Base-by-base conservation (phyloP, 2,888 invertebrate species). In the Punctoribates punctum region DNA sequence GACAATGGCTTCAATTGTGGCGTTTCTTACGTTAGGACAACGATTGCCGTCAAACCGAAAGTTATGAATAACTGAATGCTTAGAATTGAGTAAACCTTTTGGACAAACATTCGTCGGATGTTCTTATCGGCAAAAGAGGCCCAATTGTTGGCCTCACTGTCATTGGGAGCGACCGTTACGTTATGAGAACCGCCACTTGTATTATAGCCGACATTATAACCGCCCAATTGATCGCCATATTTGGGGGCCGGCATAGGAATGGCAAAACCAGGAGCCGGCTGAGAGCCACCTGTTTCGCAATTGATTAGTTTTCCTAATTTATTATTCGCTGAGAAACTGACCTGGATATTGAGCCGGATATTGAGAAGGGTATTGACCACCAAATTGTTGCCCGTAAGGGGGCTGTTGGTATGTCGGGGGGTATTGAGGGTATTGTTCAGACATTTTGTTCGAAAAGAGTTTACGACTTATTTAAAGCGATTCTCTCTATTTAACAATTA, bases 11-110 rank as follows among this genome's bases (percentile, higher is more conserved):
- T 57, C 6, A 57, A 11, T 48, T 42, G 42, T 9, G 13, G 42
- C 42, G 13, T 42, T 42, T 13, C 6, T 27, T 67, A 67, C 65
- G 65, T 67, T 38, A 67, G 65, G 38, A 67, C 65, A 38, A 67
- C 65, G 20, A 67, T n/a, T 17, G 65, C 65, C 9, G 65, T 67
- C 38, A 67, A 20, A 38, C 65, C 65, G 9, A 67, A 67, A 20
- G 65, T 67, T 5, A 67, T 9, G 38, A 67, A 67, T 11, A 67
- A 20, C 38, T 67, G 65, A 38, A 67, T 34, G n/a, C 65, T 67
- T 4, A 67, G 65, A 29, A 79, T 79, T 23, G 78, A 57, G 75
- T 79, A 79, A 9, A 79, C 79, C 54, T 79, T 79, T 75, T 77
- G 72, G 3, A 79, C 62, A 75, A 79, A 79, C 13, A 74, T 78